These are phyloP conservation scores for Micropterix aruncella DNA, from an alignment of 2,888 invertebrate species.

Conservation along the genomic window DNA sequence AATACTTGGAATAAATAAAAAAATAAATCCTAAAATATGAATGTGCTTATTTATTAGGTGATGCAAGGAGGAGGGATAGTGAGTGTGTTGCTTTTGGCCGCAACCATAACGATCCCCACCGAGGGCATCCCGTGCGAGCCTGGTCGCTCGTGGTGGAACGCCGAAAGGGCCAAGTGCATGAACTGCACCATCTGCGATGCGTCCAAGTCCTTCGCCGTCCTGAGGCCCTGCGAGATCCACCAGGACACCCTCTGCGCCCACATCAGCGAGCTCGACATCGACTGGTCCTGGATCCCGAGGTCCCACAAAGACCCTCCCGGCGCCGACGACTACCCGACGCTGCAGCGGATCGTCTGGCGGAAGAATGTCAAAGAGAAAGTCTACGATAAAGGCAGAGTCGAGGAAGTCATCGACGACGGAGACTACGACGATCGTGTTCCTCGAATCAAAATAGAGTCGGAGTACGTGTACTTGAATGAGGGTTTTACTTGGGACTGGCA, in stretches of 20 bases:
- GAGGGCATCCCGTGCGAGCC: slow-evolving; percentile 29
- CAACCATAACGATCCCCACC: slow-evolving; percentile 25
- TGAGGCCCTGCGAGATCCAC: slow-evolving; percentile 61
- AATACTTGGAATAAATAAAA: too few relatives aligned
- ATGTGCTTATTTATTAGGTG: slow-evolving; percentile 27
- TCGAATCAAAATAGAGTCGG: slow-evolving; percentile 1
- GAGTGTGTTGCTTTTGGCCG: slow-evolving; percentile 27
- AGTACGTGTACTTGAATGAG: neutral
- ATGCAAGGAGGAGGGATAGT: slow-evolving; percentile 31
- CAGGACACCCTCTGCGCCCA: slow-evolving; percentile 63
- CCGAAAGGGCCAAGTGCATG: slow-evolving; percentile 45
- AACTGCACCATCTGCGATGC: slow-evolving; percentile 58
- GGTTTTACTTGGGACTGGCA: slow-evolving; percentile 51
- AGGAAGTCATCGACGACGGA: slow-evolving; percentile 5
- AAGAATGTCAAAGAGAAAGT: neutral
- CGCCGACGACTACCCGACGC: slow-evolving; percentile 1
- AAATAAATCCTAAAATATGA: too few relatives aligned
- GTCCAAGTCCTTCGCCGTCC: slow-evolving; percentile 40
- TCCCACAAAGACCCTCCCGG: slow-evolving; percentile 10
- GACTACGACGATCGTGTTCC: slow-evolving; percentile 8
- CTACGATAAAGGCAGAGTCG: neutral
- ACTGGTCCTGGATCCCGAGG: slow-evolving; percentile 39
- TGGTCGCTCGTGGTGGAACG: slow-evolving; percentile 57
- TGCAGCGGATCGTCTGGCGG: slow-evolving; percentile 2
- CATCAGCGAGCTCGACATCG: slow-evolving; percentile 47